phyloP scores from a whole-genome alignment of 2,113 vertebrate genomes.

The Coptodon bakossiorum region DNA sequence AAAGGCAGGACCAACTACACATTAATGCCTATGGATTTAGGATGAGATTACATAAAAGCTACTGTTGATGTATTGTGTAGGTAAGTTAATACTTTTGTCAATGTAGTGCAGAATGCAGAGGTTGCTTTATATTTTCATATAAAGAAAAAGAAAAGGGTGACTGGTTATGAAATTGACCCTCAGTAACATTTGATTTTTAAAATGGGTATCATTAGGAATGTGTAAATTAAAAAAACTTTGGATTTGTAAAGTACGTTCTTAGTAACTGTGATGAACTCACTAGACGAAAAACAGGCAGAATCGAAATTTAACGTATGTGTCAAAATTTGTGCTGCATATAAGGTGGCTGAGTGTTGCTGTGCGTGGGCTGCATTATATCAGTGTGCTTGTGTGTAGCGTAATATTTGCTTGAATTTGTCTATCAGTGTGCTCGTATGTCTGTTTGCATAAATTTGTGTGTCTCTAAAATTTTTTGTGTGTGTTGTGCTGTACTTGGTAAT shows the following conservation, averaged over 20 bases:
- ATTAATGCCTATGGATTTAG: neutral
- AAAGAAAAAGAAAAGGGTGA: neutral
- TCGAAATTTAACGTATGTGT: neutral
- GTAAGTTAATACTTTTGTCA: neutral
- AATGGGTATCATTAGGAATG: neutral
- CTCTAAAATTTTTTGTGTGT: neutral
- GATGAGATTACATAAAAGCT: neutral
- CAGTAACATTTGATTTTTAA: neutral
- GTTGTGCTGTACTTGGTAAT: constrained; percentile 38
- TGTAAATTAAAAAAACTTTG: neutral
- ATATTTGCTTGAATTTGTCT: neutral
- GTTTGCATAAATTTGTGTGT: neutral
- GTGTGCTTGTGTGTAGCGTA: neutral
- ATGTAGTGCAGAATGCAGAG: neutral
- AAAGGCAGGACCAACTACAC: neutral
- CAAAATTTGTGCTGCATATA: neutral
- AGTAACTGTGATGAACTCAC: neutral
- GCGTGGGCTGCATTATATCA: neutral
- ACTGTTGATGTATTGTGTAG: neutral
- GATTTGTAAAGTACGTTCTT: neutral
- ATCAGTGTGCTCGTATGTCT: neutral
- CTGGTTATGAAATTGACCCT: neutral
- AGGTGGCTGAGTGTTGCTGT: neutral
- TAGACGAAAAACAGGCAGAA: neutral
- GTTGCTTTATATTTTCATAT: neutral